Conservation (phyloP, 2,888 invertebrate species). For the Stenotaenia linearis region DNA sequence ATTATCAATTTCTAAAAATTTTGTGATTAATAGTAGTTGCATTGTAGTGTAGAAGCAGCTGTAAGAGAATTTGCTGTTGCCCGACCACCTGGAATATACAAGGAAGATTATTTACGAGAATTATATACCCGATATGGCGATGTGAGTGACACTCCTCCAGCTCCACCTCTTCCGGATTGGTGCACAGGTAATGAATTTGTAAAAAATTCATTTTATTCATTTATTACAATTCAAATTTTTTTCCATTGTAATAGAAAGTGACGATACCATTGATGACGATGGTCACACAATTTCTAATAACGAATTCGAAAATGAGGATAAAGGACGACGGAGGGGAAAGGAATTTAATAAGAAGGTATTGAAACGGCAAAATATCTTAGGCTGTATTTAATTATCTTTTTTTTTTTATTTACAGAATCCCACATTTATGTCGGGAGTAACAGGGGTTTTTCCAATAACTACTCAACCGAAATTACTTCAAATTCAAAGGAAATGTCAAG, state of each 20-base stretch:
- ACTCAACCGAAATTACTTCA: slow-evolving; percentile 57
- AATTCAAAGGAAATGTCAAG: slow-evolving; percentile 68
- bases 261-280: slow-evolving; percentile 44
- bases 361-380: background rate
- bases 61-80: slow-evolving; percentile 66
- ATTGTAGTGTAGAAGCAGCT: slow-evolving; percentile 69
- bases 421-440: slow-evolving; percentile 79
- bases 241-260: slow-evolving; percentile 28
- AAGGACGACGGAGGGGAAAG: slow-evolving; percentile 51
- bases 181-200: slow-evolving; percentile 62
- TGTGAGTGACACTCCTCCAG: slow-evolving; percentile 58
- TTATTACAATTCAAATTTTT: background rate
- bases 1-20: background rate
- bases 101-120: slow-evolving; percentile 87
- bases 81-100: slow-evolving; percentile 94
- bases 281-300: background rate
- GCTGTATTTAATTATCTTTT: background rate
- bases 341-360: slow-evolving; percentile 48
- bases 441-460: slow-evolving; percentile 66
- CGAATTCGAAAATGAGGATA: background rate
- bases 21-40: background rate
- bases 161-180: slow-evolving; percentile 82
- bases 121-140: slow-evolving; percentile 75
- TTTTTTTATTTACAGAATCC: slow-evolving; percentile 50
- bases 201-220: background rate